These are phyloP conservation scores for Sphaeramia orbicularis DNA, from an alignment of 2,797 vertebrate species.

Conservation along the genomic window DNA sequence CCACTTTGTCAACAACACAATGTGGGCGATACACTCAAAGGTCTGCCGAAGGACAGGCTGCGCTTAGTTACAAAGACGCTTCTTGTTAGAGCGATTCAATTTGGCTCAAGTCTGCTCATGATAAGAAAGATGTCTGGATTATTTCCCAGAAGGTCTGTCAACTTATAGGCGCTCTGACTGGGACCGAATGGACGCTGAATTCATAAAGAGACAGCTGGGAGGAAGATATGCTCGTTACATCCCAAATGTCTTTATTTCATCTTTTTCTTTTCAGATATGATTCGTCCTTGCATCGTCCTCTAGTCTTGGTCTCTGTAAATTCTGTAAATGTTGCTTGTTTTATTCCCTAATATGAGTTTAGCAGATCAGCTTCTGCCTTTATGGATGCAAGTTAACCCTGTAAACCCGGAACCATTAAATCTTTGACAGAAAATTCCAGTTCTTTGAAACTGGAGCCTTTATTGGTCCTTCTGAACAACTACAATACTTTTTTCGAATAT, in stretches of 20 bases:
- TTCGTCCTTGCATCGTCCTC: background rate
- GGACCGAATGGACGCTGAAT: constrained; percentile 21
- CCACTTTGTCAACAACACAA: constrained; percentile 39
- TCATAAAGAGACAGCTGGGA: constrained; percentile 30
- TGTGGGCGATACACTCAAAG: constrained; percentile 17
- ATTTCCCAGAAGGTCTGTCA: constrained; percentile 61
- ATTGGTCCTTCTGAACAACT: no score
- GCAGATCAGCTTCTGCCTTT: background rate
- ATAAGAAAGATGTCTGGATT: constrained; percentile 56
- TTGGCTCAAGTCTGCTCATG: constrained; percentile 48
- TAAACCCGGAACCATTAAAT: no score
- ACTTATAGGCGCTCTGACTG: constrained; percentile 9
- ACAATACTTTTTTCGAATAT: no score
- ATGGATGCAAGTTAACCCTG: no score
- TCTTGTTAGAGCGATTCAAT: constrained; percentile 54
- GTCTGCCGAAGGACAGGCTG: constrained; percentile 36
- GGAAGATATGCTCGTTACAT: constrained; percentile 1
- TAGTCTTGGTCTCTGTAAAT: background rate
- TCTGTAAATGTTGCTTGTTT: background rate
- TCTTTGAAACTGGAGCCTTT: no score
- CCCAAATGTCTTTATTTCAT: background rate
- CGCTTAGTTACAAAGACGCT: constrained; percentile 30
- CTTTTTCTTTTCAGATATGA: constrained; percentile 1
- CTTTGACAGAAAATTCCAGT: no score
- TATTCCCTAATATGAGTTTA: background rate